Base-by-base conservation (phyloP, 2,113 vertebrate genomes). In the Hipposideros armiger region DNA sequence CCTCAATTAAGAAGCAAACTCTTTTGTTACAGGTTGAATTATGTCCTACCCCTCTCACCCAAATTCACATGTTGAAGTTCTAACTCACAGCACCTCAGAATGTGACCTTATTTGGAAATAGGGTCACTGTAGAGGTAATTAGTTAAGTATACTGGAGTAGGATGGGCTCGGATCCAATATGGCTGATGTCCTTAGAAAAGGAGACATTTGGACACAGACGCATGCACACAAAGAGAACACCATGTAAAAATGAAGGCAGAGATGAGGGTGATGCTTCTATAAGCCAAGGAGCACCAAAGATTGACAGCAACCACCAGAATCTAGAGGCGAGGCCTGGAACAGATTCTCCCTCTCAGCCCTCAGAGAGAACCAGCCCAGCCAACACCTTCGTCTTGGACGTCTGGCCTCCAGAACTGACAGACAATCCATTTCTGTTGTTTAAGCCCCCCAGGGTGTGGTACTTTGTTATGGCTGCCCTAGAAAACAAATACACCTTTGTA, bases 161-260 rank as follows among this genome's bases (percentile, higher is more conserved):
- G 11, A 54, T 4, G 4, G 45, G 26, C 26, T 4, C 28, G 76
- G 11, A 30, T 42, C 7, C 17, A 42, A 7, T 4, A 19, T 0
- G 22, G 67, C 40, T 1, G 9, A 3, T 6, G 4, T 58, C 74
- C 50, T 72, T 5, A 60, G 9, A 54, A 26, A 47, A 36, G 16
- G 20, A 32, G 28, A 80, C 45, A 76, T 74, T 24, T 74, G 64
- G 42, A 62, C 32, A 16, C 36, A 28, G 17, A 58, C 40, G 42
- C 14, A 4, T 1, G 32, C 15, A 9, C 32, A 0, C 20, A 45
- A 36, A 17, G 40, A 90, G 60, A 58, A 19, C 0, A 0, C 0
- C 1, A 2, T 1, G 15, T 70, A 40, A 80, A 58, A 10, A 16
- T 7, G 40, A 69, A 78, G 66, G 42, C 60, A 16, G 47, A 60